phyloP scores from a whole-genome alignment of 2,888 invertebrate genomes.

The Octodonta nipae region DNA sequence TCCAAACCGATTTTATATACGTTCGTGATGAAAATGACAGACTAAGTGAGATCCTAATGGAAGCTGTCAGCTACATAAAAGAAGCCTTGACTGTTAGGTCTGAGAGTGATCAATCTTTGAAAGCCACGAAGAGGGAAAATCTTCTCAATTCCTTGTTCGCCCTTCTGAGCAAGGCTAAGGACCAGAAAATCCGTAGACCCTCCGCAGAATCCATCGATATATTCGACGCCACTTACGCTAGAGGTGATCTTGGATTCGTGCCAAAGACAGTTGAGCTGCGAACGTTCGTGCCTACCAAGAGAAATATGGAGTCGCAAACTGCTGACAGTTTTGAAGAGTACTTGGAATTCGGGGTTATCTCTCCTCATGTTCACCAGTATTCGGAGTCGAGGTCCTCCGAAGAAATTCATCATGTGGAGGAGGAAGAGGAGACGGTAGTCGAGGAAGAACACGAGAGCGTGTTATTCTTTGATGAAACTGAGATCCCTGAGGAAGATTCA shows the following conservation, averaged over 20 bases:
- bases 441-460: constrained; percentile 12
- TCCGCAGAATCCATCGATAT: constrained; percentile 35
- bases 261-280: constrained; percentile 37
- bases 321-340: constrained; percentile 23
- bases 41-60: constrained; percentile 44
- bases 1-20: constrained; percentile 36
- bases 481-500: constrained; percentile 19
- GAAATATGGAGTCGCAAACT: constrained; percentile 24
- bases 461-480: constrained; percentile 21
- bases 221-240: constrained; percentile 38
- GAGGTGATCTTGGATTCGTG: constrained; percentile 54
- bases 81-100: constrained; percentile 41
- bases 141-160: constrained; percentile 35
- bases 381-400: background rate
- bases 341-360: constrained; percentile 7
- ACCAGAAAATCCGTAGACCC: constrained; percentile 30
- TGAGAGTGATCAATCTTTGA: constrained; percentile 36
- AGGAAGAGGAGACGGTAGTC: constrained; percentile 7
- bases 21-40: constrained; percentile 41
- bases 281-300: constrained; percentile 22
- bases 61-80: constrained; percentile 48
- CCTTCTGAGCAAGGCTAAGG: constrained; percentile 28
- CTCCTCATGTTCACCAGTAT: constrained; percentile 3
- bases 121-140: constrained; percentile 41
- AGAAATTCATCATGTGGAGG: background rate